These are phyloP conservation scores for Ormyrus thymus DNA, from an alignment of 2,888 invertebrate genomes.

Conservation along the genomic window DNA sequence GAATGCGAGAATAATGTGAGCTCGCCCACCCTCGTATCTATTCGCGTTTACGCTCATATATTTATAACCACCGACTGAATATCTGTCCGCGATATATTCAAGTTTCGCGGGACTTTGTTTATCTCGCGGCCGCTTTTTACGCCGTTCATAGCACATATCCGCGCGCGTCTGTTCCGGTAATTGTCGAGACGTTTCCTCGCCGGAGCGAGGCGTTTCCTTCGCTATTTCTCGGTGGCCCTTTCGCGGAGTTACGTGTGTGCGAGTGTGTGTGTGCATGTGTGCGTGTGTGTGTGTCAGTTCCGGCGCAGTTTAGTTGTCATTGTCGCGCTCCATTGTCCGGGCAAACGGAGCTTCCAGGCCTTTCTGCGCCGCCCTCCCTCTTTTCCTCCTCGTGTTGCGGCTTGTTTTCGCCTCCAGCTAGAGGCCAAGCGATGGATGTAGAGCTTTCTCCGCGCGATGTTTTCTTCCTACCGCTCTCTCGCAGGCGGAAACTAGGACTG, in stretches of 20 bases:
- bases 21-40: too few species aligned
- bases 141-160: too few species aligned
- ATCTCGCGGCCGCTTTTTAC: too few species aligned
- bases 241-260: background rate
- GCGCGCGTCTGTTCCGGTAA: background rate
- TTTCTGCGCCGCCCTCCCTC: background rate
- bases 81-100: too few species aligned
- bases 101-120: too few species aligned
- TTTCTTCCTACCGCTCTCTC: constrained; percentile 13
- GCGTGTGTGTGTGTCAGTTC: too few species aligned
- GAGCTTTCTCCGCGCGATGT: constrained; percentile 17
- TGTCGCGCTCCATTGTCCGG: constrained; percentile 46
- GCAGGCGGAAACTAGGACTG: background rate
- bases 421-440: constrained; percentile 30
- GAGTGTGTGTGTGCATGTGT: too few species aligned
- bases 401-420: constrained; percentile 13
- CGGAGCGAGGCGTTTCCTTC: too few species aligned
- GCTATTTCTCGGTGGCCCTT: background rate
- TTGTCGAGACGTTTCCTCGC: constrained; percentile 35
- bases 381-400: background rate
- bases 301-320: constrained; percentile 42
- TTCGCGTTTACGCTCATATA: too few species aligned
- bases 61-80: too few species aligned
- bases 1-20: too few species aligned
- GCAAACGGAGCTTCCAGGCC: constrained; percentile 40